Evolutionary conservation across 2,797 vertebrate species (phyloP), one percentile per base, ranked within the genome.

Genomic region (Xiphophorus birchmanni): DNA sequence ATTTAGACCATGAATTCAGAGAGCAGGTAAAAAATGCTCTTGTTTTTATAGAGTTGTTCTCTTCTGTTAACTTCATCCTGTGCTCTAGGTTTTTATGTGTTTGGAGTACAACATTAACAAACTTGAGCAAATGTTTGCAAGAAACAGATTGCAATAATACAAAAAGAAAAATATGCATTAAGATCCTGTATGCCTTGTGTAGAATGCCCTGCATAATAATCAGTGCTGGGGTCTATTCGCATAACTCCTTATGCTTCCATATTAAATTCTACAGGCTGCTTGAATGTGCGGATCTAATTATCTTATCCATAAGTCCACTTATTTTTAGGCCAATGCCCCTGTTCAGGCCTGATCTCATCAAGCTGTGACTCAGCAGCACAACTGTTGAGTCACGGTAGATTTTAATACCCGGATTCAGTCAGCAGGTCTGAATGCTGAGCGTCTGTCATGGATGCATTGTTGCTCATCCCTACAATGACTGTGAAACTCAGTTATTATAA

Each of bases 201-300:
- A n/a, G 21, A 21, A 42, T 69, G 37, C 2, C 35, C 18, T 21
- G 63, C 35, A 65, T 65, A 21, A 21, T 5, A 13, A 1, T 60
- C 26, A 60, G 4, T 37, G 8, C 11, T 17, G 2, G 2, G 29
- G 6, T 17, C 2, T 13, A 42, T 44, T 44, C 67, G 1, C 11
- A 26, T 71, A 71, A 45, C n/a, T n/a, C n/a, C n/a, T n/a, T n/a
- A n/a, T n/a, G n/a, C n/a, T n/a, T n/a, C n/a, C n/a, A n/a, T n/a
- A n/a, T 47, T 78, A 15, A 75, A 76, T 52, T 58, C 84, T 73
- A 76, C 77, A 37, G 79, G 85, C 85, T 81, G 26, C 76, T 54
- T 50, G 18, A 8, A 71, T 52, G 74, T 79, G 76, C 80, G 85
- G 87, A 90, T 90, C 91, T 74, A 77, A 88, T 92, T 88, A 88